Evolutionary conservation across 1,140 invertebrate genomes (phyloP), one percentile per base, ranked within the genome.

Genomic region (Cherax destructor): DNA sequence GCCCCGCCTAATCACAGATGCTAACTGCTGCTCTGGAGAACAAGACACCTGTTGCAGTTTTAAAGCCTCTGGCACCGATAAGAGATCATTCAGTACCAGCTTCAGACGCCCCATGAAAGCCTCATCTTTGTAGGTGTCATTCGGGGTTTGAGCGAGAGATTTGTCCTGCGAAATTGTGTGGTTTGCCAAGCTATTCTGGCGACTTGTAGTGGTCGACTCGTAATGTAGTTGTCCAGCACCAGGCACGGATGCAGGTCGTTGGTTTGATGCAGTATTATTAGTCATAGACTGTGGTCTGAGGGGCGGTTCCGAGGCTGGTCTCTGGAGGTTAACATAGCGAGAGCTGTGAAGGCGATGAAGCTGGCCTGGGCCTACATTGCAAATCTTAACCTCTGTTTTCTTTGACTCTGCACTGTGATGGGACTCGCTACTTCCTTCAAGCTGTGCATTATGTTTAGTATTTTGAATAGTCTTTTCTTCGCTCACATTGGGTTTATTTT

Each of bases 241-340:
- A 47, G 84, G 84, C n/a, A 86, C 21, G 49, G 84, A 86, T n/a
- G 84, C 84, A 24, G 84, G 84, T 59, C 84, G 72, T 65, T 47
- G 56, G 21, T 21, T 41, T 56, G 84, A 74, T 30, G 1, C 69
- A 74, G 69, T 11, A 30, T 74, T 30, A 10, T 21, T 30, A 16
- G 24, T 11, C 4, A 18, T 24, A 3, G 84, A 18, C 13, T 47
- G 13, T 9, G 50, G 24, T 9, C 50, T 11, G 0, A 30, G 56
- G 6, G 84, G 84, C 21, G 84, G 84, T 50, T 86, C 84, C 3
- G 84, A 86, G 76, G 84, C 84, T 13, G 84, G 56, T 77, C 84
- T 77, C n/a, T n/a, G 72, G n/a, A 78, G 47, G 18, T 41, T 72
- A 13, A 72, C 81, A 69, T 72, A 69, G 59, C 24, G 81, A 74